Evolutionary conservation across 2,113 vertebrate genomes (phyloP).

Genomic region (Dicentrarchus labrax): DNA sequence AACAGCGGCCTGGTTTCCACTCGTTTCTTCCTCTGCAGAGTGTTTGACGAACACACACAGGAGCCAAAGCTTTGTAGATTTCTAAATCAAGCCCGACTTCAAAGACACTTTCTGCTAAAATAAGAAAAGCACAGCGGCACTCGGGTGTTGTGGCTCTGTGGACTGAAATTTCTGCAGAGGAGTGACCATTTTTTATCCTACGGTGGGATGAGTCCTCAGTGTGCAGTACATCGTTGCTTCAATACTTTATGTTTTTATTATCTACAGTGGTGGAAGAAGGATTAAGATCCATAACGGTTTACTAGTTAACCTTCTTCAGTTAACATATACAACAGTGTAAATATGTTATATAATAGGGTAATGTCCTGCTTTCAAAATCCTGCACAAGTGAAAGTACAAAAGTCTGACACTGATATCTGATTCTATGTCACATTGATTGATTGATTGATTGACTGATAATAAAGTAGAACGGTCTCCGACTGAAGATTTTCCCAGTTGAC

Average conservation of each 20-base stretch:
- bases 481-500: too few relatives aligned
- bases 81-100: slow-evolving; percentile 47
- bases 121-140: slow-evolving; percentile 1
- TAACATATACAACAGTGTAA: not conserved
- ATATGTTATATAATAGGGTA: not conserved
- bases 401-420: too few relatives aligned
- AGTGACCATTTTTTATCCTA: not conserved
- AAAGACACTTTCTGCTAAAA: slow-evolving; percentile 49
- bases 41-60: not conserved
- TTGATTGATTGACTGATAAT: too few relatives aligned
- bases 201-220: not conserved
- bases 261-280: not conserved
- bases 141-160: not conserved
- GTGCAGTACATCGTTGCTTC: not conserved
- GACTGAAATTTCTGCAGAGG: not conserved
- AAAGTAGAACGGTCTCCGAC: too few relatives aligned
- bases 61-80: slow-evolving; percentile 16
- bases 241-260: not conserved
- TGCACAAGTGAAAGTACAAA: not conserved
- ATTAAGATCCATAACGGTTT: not conserved
- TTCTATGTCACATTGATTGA: too few relatives aligned
- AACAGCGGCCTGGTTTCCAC: not conserved
- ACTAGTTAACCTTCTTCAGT: too few relatives aligned
- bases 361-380: not conserved
- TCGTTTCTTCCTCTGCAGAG: not conserved